Conservation (phyloP, 2,797 vertebrate species). For the Neomorphus geoffroyi region DNA sequence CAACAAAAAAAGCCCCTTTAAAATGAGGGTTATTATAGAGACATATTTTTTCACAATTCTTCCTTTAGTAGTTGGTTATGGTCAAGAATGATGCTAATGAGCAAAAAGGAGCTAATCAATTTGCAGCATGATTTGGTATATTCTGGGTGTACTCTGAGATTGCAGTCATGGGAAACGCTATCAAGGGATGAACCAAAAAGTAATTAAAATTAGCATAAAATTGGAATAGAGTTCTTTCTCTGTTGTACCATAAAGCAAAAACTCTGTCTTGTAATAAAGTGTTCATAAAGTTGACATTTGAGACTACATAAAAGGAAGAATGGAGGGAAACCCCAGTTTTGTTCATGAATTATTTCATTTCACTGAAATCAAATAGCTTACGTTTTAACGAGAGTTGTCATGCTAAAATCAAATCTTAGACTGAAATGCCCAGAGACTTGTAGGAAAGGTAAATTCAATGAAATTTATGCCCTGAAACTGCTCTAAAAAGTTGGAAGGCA, state of each 20-base stretch:
- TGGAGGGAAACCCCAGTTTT: neutral
- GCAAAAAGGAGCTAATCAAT: neutral
- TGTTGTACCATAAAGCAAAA: neutral
- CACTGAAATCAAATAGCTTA: neutral
- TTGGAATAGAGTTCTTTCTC: neutral
- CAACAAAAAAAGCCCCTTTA: neutral
- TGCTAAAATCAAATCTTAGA: neutral
- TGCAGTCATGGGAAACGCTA: neutral
- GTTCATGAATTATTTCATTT: neutral
- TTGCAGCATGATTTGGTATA: neutral
- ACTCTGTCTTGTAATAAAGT: neutral
- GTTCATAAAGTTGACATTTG: neutral
- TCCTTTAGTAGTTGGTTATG: neutral
- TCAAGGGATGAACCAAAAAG: neutral
- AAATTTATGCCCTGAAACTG: neutral
- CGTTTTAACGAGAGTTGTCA: neutral
- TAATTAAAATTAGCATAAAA: neutral
- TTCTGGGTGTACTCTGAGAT: neutral
- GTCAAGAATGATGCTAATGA: neutral
- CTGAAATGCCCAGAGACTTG: neutral
- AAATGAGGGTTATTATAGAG: neutral
- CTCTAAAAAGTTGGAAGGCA: neutral
- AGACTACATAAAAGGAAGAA: neutral
- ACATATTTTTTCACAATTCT: fast-evolving
- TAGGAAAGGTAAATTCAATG: neutral